Evolutionary conservation across 2,888 invertebrate species (phyloP), one percentile per base, ranked within the genome.

Genomic region (Thumatha senex): DNA sequence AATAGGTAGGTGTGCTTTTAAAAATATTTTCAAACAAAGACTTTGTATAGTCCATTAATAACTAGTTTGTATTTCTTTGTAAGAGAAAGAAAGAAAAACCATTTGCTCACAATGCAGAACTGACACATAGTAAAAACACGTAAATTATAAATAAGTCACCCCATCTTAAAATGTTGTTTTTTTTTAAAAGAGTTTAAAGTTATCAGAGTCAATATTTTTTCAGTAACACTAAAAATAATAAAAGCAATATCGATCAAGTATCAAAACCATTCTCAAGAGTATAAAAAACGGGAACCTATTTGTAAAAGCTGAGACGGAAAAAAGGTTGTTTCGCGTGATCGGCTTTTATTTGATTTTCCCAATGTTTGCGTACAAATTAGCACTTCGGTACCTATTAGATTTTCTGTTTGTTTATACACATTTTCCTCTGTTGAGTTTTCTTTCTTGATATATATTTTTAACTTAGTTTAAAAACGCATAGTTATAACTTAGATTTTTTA

Each of bases 291-390:
- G 71, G 63, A 76, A 82, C 79, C 81, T 86, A 86, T 89, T 89
- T 87, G 82, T 80, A 79, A 80, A 63, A 86, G 78, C 72, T 80
- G 86, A 85, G 84, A 86, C 84, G 87, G 86, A 89, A 90, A 90
- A 91, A 91, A 89, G 90, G 86, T 86, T 85, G 85, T 85, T 88
- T 82, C 89, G 81, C 76, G 80, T 85, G 90, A 90, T 90, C 89
- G 87, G 83, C 80, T 85, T 90, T 91, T 90, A 91, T 91, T 91
- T 89, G 90, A 91, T 91, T 91, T 82, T 73, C 79, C 76, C 80
- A 79, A 83, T 89, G 89, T 90, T 91, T 90, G 84, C 89, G 80
- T 81, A 76, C 70, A 83, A 88, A 90, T 90, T 89, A 88, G 82
- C 77, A 78, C 78, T 68, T 72, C 74, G 69, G 68, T 76, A 69